These are phyloP conservation scores for Pangasius larnaudii DNA, from an alignment of 2,797 vertebrate genomes.

Conservation along the genomic window DNA sequence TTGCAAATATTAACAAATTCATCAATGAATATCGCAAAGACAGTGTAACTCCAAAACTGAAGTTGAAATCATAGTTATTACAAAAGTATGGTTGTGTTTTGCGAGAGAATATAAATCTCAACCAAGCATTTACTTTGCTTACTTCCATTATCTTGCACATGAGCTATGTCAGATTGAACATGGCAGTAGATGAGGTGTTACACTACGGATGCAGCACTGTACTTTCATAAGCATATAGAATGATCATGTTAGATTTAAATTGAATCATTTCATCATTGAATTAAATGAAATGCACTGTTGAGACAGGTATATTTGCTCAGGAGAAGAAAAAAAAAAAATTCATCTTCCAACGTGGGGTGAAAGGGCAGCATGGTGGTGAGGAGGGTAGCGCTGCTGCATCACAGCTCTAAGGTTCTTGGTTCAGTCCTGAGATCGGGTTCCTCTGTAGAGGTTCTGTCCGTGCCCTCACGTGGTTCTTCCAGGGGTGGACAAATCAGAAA, in stretches of 20 bases:
- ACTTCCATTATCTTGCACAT: conserved; percentile 21
- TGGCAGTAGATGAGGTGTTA: conserved; percentile 16
- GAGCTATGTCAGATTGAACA: not conserved
- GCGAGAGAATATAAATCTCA: conserved; percentile 14
- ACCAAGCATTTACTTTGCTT: not conserved
- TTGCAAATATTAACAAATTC: not conserved
- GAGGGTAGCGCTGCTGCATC: not conserved
- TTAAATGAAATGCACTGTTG: conserved; percentile 28
- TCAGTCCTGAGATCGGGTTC: not conserved
- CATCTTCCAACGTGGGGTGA: not conserved
- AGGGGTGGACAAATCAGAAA: conserved; percentile 2
- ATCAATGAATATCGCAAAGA: not conserved
- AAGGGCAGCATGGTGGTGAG: not conserved
- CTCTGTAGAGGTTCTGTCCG: not conserved
- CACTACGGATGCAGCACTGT: conserved; percentile 7
- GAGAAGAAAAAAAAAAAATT: not conserved
- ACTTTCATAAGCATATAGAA: conserved; percentile 14
- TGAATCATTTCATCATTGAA: conserved; percentile 20
- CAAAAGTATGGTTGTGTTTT: not conserved
- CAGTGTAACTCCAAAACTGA: not conserved
- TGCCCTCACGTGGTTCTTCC: not conserved
- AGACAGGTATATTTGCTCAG: conserved; percentile 10
- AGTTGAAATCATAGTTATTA: not conserved
- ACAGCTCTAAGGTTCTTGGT: not conserved
- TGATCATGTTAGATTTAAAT: conserved; percentile 16